A percentile compares a stretch with the other conserved stretches of the same genome.
Evolutionary conservation across 2,797 vertebrate genomes (phyloP).

Genomic region (Myiothlypis coronata): DNA sequence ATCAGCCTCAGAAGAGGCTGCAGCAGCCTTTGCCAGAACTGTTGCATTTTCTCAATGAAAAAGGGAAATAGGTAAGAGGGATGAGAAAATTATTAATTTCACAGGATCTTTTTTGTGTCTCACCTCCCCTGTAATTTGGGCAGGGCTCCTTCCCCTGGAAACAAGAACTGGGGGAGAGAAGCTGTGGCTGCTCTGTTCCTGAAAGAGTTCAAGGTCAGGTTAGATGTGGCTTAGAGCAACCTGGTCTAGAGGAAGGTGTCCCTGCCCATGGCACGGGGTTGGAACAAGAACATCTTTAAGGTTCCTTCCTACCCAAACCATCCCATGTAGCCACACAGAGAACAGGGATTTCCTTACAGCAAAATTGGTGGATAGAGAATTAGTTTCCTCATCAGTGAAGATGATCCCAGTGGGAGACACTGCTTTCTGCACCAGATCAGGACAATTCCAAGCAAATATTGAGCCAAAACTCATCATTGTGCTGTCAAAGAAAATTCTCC

Average conservation of each 20-base stretch:
- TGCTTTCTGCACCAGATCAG: neutral
- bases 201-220: neutral
- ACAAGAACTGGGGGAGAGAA: neutral
- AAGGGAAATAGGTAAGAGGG: neutral
- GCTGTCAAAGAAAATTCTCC: neutral
- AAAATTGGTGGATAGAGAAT: neutral
- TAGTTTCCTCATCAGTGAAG: neutral
- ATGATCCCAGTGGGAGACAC: neutral
- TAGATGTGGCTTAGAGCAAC: neutral
- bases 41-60: neutral
- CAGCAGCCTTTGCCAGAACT: neutral
- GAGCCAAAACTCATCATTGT: neutral
- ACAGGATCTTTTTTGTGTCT: neutral
- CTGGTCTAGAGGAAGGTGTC: neutral
- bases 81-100: neutral
- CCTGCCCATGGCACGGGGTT: neutral
- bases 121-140: neutral
- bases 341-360: neutral
- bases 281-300: neutral
- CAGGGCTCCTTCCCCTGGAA: neutral
- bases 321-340: accelerated
- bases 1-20: conserved; percentile 22
- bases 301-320: neutral
- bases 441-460: neutral
- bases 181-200: neutral